phyloP scores from a whole-genome alignment of 2,888 invertebrate species.

The Drosophila greeni region DNA sequence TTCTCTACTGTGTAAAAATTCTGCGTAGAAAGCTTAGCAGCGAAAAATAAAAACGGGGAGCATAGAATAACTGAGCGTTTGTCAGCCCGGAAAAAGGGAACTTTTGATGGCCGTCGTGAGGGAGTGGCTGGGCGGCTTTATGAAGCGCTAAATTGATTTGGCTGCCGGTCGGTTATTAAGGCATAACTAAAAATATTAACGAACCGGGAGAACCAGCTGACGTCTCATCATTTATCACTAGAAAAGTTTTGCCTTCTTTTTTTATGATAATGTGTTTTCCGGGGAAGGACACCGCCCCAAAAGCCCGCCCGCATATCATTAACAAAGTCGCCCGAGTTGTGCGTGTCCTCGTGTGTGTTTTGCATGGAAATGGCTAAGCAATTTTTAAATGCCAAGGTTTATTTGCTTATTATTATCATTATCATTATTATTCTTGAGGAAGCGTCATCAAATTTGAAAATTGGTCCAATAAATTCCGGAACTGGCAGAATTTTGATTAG shows the following conservation, averaged over 20 bases:
- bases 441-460: conserved; percentile 31
- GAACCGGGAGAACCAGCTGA: conserved; percentile 51
- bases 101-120: conserved; percentile 49
- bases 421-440: conserved; percentile 24
- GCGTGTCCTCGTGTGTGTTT: conserved; percentile 20
- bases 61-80: conserved; percentile 21
- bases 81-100: conserved; percentile 14
- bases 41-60: conserved; percentile 19
- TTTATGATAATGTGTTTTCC: conserved; percentile 35
- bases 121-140: conserved; percentile 36
- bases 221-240: conserved; percentile 68
- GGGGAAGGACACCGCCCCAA: conserved; percentile 48
- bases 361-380: conserved; percentile 34
- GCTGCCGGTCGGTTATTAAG: conserved; percentile 65
- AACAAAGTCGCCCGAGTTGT: conserved; percentile 51
- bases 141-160: conserved; percentile 70
- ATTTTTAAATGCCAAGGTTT: conserved; percentile 44
- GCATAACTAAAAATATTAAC: conserved; percentile 71
- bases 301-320: conserved; percentile 28
- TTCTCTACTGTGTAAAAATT: conserved; percentile 44
- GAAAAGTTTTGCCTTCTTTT: conserved; percentile 23
- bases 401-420: conserved; percentile 38
- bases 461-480: conserved; percentile 16
- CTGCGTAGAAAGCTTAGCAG: conserved; percentile 42
- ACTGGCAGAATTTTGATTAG: neutral